A percentile compares a stretch with the other conserved stretches of the same genome.
Evolutionary conservation across 2,797 vertebrate species (phyloP).

Genomic region (Pangasius larnaudii): DNA sequence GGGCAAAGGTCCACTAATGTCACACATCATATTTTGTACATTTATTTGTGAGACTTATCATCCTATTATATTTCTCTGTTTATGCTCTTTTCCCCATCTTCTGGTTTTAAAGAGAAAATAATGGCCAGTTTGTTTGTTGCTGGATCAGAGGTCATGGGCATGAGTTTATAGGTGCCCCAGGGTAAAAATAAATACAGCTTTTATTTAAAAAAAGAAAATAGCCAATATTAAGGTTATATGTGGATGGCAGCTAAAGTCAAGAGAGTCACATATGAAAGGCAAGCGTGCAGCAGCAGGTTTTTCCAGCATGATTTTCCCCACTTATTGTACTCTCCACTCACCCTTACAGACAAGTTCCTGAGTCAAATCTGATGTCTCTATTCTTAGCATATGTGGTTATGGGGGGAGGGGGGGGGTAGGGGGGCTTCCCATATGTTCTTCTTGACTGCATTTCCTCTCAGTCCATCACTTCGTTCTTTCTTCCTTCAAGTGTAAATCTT

Average conservation of each 20-base stretch:
- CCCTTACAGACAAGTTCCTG: conserved; percentile 12
- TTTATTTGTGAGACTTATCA: neutral
- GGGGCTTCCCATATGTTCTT: conserved; percentile 36
- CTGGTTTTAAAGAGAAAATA: neutral
- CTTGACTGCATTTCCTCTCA: conserved; percentile 35
- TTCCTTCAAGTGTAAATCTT: conserved; percentile 47
- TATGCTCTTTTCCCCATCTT: neutral
- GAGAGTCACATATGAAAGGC: conserved; percentile 1
- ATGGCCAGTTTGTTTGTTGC: neutral
- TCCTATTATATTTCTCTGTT: neutral
- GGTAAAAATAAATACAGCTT: no score
- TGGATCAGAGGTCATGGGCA: neutral
- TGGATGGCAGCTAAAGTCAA: neutral
- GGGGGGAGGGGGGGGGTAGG: neutral
- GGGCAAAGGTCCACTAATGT: neutral
- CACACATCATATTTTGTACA: neutral
- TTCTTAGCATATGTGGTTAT: conserved; percentile 45
- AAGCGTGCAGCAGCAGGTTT: neutral
- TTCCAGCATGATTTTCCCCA: conserved; percentile 9
- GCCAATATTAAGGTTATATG: neutral
- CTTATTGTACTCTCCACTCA: neutral
- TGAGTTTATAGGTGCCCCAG: neutral
- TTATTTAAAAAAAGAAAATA: no score
- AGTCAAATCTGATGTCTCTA: conserved; percentile 42
- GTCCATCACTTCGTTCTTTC: conserved; percentile 33